Evolutionary conservation across 2,888 invertebrate species (phyloP), one percentile per base, ranked within the genome.

Genomic region (Drosophila neotestacea): DNA sequence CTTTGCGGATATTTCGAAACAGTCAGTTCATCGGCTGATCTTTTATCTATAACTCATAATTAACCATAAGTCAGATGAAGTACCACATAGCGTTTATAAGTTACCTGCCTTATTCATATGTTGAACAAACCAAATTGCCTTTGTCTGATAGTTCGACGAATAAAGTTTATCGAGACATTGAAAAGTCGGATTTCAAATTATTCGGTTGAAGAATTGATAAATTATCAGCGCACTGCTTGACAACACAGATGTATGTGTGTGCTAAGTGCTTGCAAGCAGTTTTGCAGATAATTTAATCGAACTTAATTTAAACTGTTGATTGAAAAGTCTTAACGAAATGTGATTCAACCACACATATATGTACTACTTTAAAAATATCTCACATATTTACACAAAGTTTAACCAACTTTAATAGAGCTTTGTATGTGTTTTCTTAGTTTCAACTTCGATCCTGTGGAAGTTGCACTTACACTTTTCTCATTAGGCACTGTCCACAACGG

Each of bases 381-480:
- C 4, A 6, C n/a, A 9, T 5, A 55, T 22, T 32, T 34, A 4
- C 42, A 16, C 16, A 28, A 56, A 63, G 41, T 60, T 73, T 11
- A 16, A 11, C n/a, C 30, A 65, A 60, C 52, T 65, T 48, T 32
- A 27, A 42, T 58, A 10, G 34, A 48, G 58, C 36, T 22, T 34
- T 44, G 48, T 28, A 50, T 61, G 44, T 46, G 42, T 51, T 66
- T 38, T n/a, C 46, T 46, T 30, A 13, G 69, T 64, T 22, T 44
- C 28, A 55, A 50, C 54, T 66, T 64, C 52, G 47, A 38, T 65
- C 54, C 73, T 36, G 50, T 48, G 58, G 11, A 77, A 77, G 82
- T 71, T 81, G 79, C 77, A 81, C 81, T 83, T 79, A 73, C 85
- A 83, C 73, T 84, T 79, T 86, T 84, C 86, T 81, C 72, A 85